These are phyloP conservation scores for Neolamprologus fasciatus DNA, from an alignment of 2,113 vertebrate genomes.

Conservation along the genomic window DNA sequence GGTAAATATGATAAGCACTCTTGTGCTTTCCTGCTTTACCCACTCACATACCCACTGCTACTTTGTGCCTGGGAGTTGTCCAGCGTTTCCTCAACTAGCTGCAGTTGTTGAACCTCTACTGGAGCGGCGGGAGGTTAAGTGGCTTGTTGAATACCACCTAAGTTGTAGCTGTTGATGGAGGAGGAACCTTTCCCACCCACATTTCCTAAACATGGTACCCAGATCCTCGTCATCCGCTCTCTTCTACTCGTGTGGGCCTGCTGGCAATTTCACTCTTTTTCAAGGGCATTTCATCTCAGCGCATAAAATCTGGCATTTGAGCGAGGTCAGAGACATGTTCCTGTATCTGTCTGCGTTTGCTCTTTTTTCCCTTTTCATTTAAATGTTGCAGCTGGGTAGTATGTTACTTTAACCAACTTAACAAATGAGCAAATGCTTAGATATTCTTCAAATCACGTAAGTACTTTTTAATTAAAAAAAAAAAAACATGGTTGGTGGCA, in stretches of 20 bases:
- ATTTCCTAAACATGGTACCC: background rate
- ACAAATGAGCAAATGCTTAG: background rate
- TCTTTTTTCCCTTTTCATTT: background rate
- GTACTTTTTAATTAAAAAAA: background rate
- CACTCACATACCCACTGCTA: background rate
- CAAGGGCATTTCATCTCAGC: background rate
- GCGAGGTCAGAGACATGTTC: background rate
- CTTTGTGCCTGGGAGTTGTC: background rate
- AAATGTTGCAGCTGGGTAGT: background rate
- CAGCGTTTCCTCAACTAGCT: conserved; percentile 3
- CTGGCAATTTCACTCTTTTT: background rate
- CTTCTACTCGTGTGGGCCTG: background rate
- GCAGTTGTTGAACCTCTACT: background rate
- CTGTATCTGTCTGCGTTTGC: background rate
- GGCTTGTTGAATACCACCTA: conserved; percentile 21
- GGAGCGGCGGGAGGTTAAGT: conserved; percentile 32
- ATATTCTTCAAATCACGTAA: background rate
- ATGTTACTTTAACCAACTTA: background rate
- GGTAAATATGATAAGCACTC: background rate
- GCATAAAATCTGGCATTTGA: background rate
- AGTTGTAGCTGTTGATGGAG: background rate
- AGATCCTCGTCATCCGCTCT: background rate
- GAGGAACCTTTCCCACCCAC: background rate
- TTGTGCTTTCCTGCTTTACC: background rate
- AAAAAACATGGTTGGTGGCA: background rate